A percentile compares a stretch with the other conserved stretches of the same genome.
Conservation (phyloP, 2,888 invertebrate species). For the Lapara coniferarum region DNA sequence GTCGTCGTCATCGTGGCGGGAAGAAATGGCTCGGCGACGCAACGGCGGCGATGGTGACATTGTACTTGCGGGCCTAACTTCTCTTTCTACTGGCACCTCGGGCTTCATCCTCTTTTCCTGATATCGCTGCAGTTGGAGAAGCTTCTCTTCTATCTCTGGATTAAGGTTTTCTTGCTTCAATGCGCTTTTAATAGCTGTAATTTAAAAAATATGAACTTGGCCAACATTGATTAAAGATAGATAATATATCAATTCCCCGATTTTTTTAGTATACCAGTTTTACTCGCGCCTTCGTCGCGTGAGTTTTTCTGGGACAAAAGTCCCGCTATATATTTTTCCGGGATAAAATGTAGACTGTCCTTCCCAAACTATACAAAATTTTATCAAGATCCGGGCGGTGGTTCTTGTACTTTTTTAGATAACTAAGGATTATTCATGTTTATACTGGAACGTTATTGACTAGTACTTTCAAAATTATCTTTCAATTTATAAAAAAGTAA, state of each 20-base stretch:
- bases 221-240: background rate
- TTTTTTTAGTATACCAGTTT: background rate
- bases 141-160: conserved; percentile 96
- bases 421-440: too few species aligned
- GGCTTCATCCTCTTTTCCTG: conserved; percentile 91
- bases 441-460: too few species aligned
- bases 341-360: too few species aligned
- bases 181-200: conserved; percentile 95
- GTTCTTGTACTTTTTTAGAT: too few species aligned
- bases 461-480: too few species aligned
- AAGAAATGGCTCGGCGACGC: conserved; percentile 58
- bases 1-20: conserved; percentile 71
- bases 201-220: background rate
- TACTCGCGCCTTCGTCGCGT: too few species aligned
- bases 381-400: too few species aligned
- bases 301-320: too few species aligned
- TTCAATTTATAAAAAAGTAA: too few species aligned
- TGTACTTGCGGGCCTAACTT: conserved; percentile 53
- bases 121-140: conserved; percentile 93
- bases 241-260: background rate
- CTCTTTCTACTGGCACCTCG: conserved; percentile 69
- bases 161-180: conserved; percentile 95
- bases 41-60: conserved; percentile 58
- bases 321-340: too few species aligned
- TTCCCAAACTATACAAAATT: too few species aligned